phyloP scores from a whole-genome alignment of 2,113 vertebrate genomes.

The Stigmatopora argus region DNA sequence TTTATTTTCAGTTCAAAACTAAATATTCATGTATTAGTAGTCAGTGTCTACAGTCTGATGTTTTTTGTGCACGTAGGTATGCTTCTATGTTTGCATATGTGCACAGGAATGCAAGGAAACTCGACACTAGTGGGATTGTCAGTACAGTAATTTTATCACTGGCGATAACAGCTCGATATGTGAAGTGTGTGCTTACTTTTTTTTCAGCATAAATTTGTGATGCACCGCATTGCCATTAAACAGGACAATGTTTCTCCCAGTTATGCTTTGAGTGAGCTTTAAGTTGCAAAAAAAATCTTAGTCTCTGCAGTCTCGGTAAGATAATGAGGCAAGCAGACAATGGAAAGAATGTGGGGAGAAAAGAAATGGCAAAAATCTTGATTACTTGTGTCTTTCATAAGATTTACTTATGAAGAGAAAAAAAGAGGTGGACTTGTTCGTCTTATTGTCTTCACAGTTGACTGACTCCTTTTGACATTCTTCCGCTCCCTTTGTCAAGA shows the following conservation, averaged over 20 bases:
- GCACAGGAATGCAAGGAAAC: constrained; percentile 3
- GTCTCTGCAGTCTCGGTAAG: constrained; percentile 24
- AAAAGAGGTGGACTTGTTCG: constrained; percentile 27
- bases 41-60: neutral
- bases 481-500: constrained; percentile 18
- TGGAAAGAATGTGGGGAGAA: neutral
- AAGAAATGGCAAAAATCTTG: constrained; percentile 5
- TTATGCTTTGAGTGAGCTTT: constrained; percentile 13
- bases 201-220: constrained; percentile 5
- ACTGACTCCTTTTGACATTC: constrained; percentile 34
- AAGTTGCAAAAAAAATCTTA: constrained; percentile 20
- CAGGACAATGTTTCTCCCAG: constrained; percentile 4
- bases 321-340: constrained; percentile 24
- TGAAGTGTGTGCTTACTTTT: constrained; percentile 3
- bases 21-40: neutral
- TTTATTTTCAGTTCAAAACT: neutral
- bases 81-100: neutral
- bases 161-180: constrained; percentile 31
- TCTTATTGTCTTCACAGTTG: constrained; percentile 41
- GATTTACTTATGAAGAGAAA: constrained; percentile 22
- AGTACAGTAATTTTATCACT: constrained; percentile 1
- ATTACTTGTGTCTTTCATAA: constrained; percentile 12
- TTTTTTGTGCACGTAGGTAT: neutral
- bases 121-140: constrained; percentile 2
- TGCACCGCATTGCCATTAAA: constrained; percentile 8